A percentile compares a stretch with the other conserved stretches of the same genome.
These are phyloP conservation scores for Carpatolechia fugitivella DNA, from an alignment of 2,888 invertebrate species.

Conservation along the genomic window DNA sequence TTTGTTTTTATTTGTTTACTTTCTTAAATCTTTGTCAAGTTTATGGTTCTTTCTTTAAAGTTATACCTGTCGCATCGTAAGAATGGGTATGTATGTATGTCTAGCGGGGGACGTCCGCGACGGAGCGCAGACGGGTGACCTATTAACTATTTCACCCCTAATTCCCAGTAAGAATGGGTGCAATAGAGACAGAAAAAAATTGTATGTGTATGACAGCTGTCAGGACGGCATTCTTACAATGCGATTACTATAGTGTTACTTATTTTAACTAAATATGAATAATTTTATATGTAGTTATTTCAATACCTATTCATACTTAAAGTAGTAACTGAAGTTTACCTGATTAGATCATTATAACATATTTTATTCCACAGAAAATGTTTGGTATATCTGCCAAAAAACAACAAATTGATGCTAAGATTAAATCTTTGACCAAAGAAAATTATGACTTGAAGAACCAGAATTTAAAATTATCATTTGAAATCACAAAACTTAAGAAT, in stretches of 20 bases:
- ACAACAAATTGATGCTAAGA: conserved; percentile 51
- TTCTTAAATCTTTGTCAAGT: no score
- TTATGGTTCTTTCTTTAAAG: no score
- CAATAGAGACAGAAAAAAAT: no score
- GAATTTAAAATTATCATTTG: conserved; percentile 49
- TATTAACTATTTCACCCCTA: no score
- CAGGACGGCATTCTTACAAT: no score
- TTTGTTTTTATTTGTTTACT: not conserved
- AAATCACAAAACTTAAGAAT: conserved; percentile 56
- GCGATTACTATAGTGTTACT: no score
- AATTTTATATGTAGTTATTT: not conserved
- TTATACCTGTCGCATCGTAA: no score
- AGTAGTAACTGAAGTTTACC: not conserved
- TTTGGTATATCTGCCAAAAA: conserved; percentile 59
- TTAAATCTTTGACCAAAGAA: conserved; percentile 45
- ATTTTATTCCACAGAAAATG: conserved; percentile 48
- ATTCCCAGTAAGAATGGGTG: no score
- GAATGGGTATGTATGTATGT: no score
- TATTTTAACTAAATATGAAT: not conserved
- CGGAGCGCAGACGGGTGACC: no score
- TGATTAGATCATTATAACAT: not conserved
- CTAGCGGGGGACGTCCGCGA: no score
- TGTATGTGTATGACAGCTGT: no score
- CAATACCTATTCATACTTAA: not conserved
- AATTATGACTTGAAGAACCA: conserved; percentile 50